Percentiles rank a stretch among this genome's conserved stretches.
phyloP scores from a whole-genome alignment of 2,888 invertebrate genomes.

The Spicauda simplicius region DNA sequence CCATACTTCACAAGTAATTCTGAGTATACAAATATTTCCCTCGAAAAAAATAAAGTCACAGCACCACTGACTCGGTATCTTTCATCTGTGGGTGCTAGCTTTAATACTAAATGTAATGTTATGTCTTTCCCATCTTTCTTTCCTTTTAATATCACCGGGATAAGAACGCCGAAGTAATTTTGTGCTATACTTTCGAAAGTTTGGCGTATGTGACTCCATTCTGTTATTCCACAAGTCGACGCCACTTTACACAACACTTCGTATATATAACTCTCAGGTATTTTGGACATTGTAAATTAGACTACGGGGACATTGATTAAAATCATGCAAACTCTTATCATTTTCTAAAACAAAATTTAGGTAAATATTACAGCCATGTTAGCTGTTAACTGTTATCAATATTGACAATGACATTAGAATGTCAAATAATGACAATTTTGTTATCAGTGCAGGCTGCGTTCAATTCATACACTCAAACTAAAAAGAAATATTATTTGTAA shows the following conservation, averaged over 20 bases:
- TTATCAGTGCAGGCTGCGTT: not conserved
- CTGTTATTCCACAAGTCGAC: conserved; percentile 34
- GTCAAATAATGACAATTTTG: not conserved
- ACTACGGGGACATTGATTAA: not conserved
- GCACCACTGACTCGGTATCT: conserved; percentile 72
- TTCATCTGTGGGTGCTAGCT: conserved; percentile 73
- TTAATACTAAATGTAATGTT: conserved; percentile 60
- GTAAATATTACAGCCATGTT: no score
- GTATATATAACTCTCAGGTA: conserved; percentile 40
- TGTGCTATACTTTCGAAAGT: conserved; percentile 66
- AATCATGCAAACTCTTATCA: not conserved
- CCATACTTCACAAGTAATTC: conserved; percentile 57
- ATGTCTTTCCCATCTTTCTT: conserved; percentile 44
- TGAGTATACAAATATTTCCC: conserved; percentile 70
- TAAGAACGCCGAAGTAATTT: conserved; percentile 72
- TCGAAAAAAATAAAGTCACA: conserved; percentile 63
- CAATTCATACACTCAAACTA: no score
- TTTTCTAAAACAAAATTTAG: not conserved
- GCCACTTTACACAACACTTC: conserved; percentile 42
- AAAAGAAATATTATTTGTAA: no score
- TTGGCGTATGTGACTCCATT: conserved; percentile 52
- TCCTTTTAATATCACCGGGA: conserved; percentile 62
- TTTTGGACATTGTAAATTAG: conserved; percentile 7
- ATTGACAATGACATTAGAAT: not conserved
- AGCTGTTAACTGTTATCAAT: not conserved